Conservation (phyloP, 2,797 vertebrate genomes). For the Pseudochaenichthys georgianus region DNA sequence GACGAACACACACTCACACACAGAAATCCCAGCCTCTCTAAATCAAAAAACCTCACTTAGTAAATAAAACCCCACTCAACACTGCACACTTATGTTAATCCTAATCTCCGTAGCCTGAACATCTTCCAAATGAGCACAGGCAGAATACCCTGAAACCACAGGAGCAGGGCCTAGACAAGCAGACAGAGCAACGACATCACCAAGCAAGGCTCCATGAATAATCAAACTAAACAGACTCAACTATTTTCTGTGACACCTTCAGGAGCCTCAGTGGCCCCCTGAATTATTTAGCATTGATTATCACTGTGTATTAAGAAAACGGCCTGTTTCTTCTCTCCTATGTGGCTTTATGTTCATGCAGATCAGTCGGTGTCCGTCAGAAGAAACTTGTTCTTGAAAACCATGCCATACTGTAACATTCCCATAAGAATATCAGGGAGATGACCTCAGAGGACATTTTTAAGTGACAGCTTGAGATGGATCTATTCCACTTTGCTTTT, state of each 20-base stretch:
- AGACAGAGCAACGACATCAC: conserved; percentile 23
- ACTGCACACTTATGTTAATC: conserved; percentile 23
- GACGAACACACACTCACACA: background rate
- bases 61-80: conserved; percentile 24
- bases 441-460: conserved; percentile 46
- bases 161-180: conserved; percentile 22
- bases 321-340: background rate
- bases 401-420: conserved; percentile 20
- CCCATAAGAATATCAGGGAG: conserved; percentile 13
- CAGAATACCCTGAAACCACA: conserved; percentile 27
- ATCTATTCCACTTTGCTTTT: conserved; percentile 37
- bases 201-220: conserved; percentile 39
- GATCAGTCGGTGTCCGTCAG: background rate
- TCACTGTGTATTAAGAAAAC: background rate
- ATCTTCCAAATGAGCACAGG: conserved; percentile 3
- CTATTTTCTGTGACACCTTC: conserved; percentile 15
- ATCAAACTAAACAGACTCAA: conserved; percentile 46
- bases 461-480: conserved; percentile 48
- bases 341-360: background rate
- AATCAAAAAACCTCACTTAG: conserved; percentile 32
- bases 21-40: conserved; percentile 11
- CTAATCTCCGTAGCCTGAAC: conserved; percentile 35
- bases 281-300: conserved; percentile 1
- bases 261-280: background rate
- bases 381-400: background rate